These are phyloP conservation scores for Rhabdomys pumilio DNA, from an alignment of 2,797 vertebrate genomes.

Conservation along the genomic window DNA sequence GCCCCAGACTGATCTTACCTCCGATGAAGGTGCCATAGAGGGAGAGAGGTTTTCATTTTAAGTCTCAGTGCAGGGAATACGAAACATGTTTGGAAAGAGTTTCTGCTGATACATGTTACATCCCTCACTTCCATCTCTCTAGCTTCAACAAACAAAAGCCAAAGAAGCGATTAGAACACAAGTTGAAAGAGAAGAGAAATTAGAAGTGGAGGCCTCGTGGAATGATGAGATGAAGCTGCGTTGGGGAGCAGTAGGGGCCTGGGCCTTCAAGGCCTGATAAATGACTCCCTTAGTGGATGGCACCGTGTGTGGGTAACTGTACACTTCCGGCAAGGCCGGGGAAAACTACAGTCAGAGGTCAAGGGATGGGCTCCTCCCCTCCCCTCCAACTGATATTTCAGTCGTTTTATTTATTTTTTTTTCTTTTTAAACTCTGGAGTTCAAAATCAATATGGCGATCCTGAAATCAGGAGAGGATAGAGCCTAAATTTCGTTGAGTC, in stretches of 20 bases:
- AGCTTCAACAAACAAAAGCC: slow-evolving; percentile 24
- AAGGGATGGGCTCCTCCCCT: neutral
- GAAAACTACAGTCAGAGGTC: slow-evolving; percentile 6
- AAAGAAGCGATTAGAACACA: neutral
- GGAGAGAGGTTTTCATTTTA: slow-evolving; percentile 44
- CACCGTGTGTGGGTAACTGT: neutral
- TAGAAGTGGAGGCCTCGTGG: slow-evolving; percentile 42
- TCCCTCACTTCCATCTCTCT: neutral
- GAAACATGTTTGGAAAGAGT: slow-evolving; percentile 50
- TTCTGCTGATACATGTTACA: neutral
- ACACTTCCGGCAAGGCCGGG: neutral
- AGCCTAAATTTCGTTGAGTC: slow-evolving; percentile 38
- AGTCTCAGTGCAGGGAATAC: slow-evolving; percentile 36
- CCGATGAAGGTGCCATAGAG: neutral
- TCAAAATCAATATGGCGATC: slow-evolving; percentile 49
- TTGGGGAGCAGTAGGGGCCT: neutral
- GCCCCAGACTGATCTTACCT: neutral
- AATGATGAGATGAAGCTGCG: neutral
- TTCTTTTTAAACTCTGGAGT: slow-evolving; percentile 50
- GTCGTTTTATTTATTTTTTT: slow-evolving; percentile 1
- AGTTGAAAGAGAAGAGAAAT: slow-evolving; percentile 55
- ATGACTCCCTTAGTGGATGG: neutral
- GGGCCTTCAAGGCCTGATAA: neutral
- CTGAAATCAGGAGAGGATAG: neutral
- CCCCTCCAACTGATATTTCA: slow-evolving; percentile 8